Evolutionary conservation across 2,113 vertebrate genomes (phyloP).

Genomic region (Strix aluco): DNA sequence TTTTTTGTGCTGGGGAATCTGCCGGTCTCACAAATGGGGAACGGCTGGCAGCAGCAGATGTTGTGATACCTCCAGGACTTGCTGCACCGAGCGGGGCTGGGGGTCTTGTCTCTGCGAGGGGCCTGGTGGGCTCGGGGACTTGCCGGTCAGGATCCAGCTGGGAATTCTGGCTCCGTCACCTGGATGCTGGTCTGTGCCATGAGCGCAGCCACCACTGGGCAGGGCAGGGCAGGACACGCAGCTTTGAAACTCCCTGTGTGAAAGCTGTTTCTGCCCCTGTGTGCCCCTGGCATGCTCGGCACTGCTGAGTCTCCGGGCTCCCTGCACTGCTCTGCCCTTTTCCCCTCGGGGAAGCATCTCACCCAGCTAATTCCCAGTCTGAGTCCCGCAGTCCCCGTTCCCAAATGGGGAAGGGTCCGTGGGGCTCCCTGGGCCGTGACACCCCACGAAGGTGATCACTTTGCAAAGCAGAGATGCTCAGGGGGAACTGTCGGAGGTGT

Average conservation of each 20-base stretch:
- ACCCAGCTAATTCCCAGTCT: background rate
- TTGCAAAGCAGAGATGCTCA: background rate
- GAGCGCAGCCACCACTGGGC: too few species aligned
- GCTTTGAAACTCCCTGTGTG: fast-evolving
- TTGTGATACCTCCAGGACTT: background rate
- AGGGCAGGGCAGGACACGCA: background rate
- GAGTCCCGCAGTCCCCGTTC: background rate
- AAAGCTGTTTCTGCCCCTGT: too few species aligned
- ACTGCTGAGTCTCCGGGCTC: background rate
- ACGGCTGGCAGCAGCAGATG: background rate
- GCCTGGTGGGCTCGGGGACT: background rate
- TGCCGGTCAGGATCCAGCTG: fast-evolving
- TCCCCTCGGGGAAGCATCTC: fast-evolving
- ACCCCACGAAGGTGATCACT: fast-evolving
- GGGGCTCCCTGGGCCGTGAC: background rate
- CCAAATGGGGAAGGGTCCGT: background rate
- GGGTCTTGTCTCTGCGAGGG: background rate
- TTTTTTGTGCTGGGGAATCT: background rate
- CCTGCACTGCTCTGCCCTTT: background rate
- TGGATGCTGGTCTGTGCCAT: background rate
- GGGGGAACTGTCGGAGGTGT: background rate
- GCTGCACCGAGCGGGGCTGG: background rate
- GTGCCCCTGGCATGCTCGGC: fast-evolving
- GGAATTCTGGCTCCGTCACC: background rate
- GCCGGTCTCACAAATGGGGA: background rate